These are phyloP conservation scores for Epizoanthus ramosus DNA, from an alignment of 92 coral and sea anemone species.

Conservation along the genomic window DNA sequence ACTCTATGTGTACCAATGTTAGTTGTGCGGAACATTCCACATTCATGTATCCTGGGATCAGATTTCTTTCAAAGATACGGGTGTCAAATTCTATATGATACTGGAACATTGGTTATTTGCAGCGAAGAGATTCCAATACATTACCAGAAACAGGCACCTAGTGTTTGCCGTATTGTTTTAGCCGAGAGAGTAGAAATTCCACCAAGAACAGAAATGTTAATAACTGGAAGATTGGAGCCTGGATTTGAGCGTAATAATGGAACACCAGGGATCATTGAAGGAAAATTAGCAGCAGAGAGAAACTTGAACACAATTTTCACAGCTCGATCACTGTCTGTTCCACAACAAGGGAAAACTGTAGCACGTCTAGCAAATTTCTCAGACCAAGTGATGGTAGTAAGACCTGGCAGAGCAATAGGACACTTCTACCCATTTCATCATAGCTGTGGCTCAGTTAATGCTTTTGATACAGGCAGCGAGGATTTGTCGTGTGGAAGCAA, in stretches of 20 bases:
- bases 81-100: conserved; percentile 44
- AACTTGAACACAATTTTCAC: neutral
- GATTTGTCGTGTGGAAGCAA: neutral
- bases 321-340: conserved; percentile 44
- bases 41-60: conserved; percentile 40
- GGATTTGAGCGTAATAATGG: conserved; percentile 46
- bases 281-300: neutral
- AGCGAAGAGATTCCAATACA: conserved; percentile 38
- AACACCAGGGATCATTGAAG: conserved; percentile 51
- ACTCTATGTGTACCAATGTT: conserved; percentile 33
- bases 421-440: conserved; percentile 45
- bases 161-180: conserved; percentile 41
- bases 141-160: conserved; percentile 27
- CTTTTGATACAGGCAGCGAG: neutral
- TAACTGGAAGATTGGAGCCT: conserved; percentile 26
- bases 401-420: conserved; percentile 28
- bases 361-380: conserved; percentile 55
- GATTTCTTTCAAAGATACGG: conserved; percentile 38
- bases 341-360: conserved; percentile 36
- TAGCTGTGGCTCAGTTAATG: conserved; percentile 29
- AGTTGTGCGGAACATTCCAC: conserved; percentile 43
- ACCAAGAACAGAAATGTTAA: conserved; percentile 32
- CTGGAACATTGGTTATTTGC: conserved; percentile 25
- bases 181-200: conserved; percentile 30
- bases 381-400: conserved; percentile 38